Conservation (phyloP, 2,797 vertebrate genomes). For the Tragopan temminckii region DNA sequence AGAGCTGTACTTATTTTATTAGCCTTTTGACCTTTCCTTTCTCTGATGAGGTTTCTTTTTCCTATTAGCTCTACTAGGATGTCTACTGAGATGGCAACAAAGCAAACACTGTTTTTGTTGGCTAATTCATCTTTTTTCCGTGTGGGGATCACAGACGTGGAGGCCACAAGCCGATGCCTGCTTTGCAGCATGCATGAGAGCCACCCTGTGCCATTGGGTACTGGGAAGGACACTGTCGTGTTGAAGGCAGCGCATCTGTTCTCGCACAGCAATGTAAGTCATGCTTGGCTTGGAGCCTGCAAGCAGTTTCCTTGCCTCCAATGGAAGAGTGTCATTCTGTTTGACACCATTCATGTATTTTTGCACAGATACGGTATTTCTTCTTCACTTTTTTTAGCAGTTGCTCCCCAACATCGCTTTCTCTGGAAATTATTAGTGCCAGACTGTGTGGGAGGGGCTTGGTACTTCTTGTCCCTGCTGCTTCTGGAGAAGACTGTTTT, state of each 20-base stretch:
- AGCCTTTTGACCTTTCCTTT: constrained; percentile 63
- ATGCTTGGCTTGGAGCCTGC: not conserved
- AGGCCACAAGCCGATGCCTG: not conserved
- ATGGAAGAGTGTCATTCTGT: rapidly evolving
- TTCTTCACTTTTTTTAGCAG: not conserved
- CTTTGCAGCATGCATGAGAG: rapidly evolving
- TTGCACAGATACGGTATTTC: rapidly evolving
- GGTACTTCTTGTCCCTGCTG: not conserved
- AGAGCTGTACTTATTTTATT: constrained; percentile 70
- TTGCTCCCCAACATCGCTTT: not conserved
- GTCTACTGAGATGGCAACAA: constrained; percentile 76
- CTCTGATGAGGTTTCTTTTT: constrained; percentile 66
- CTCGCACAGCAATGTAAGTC: not conserved
- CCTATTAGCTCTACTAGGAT: constrained; percentile 41
- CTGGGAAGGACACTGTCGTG: rapidly evolving
- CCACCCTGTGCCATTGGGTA: not conserved
- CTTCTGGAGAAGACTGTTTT: not conserved
- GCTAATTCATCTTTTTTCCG: not conserved
- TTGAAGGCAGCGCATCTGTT: not conserved
- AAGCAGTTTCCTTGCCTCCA: not conserved
- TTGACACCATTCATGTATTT: not conserved
- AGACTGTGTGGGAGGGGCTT: not conserved
- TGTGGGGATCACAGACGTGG: not conserved
- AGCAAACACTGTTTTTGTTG: constrained; percentile 63
- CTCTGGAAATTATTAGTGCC: not conserved